These are phyloP conservation scores for Mesembrinibis cayennensis DNA, from an alignment of 2,113 vertebrate species.

Conservation along the genomic window DNA sequence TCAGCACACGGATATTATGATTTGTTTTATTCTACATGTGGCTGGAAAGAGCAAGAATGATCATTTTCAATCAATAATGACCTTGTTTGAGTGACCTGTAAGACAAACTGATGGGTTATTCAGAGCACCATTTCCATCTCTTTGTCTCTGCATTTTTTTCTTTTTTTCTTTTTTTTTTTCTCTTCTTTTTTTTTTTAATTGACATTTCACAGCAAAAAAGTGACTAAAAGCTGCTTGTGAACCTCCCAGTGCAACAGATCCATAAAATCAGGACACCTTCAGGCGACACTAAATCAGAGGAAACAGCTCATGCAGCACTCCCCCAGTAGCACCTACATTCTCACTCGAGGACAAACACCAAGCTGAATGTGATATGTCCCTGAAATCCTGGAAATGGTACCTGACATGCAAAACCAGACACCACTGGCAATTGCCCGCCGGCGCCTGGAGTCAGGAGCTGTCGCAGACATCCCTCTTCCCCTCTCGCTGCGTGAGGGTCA, in stretches of 20 bases:
- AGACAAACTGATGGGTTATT: background rate
- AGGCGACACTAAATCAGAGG: background rate
- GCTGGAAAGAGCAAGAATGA: background rate
- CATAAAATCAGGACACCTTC: background rate
- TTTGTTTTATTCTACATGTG: background rate
- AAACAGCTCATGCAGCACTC: background rate
- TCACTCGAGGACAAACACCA: background rate
- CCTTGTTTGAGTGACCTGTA: background rate
- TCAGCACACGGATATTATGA: background rate
- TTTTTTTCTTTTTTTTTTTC: background rate
- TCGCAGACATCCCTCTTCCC: background rate
- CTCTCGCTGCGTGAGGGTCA: fast-evolving
- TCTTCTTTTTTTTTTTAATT: background rate
- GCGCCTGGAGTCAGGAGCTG: background rate
- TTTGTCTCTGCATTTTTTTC: background rate
- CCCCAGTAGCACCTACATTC: background rate
- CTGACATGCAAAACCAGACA: background rate
- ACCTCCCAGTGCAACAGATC: background rate
- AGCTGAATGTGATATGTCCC: background rate
- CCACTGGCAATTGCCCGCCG: fast-evolving
- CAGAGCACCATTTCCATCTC: background rate
- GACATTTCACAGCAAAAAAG: background rate
- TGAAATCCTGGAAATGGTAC: background rate
- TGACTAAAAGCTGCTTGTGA: background rate
- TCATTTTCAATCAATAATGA: background rate